phyloP scores from a whole-genome alignment of 2,888 invertebrate genomes.

The Eupithecia abbreviata region DNA sequence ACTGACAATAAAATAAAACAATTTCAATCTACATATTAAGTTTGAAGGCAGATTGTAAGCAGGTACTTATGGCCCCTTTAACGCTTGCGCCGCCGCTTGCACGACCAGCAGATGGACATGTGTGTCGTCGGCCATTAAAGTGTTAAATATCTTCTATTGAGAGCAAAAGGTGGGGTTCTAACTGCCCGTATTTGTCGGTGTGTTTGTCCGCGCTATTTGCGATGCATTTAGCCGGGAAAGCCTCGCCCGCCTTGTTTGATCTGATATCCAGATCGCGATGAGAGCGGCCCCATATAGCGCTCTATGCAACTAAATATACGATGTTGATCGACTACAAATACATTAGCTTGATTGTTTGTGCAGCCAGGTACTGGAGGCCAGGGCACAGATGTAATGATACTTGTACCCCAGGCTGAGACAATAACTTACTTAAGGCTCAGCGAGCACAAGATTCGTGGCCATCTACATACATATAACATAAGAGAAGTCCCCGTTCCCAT shows the following conservation, averaged over 20 bases:
- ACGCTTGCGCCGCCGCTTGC: too few species aligned
- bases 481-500: not conserved
- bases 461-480: too few species aligned
- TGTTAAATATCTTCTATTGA: not conserved
- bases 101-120: not conserved
- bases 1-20: too few species aligned
- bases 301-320: conserved; percentile 1
- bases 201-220: conserved; percentile 46
- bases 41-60: not conserved
- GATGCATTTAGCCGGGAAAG: conserved; percentile 51
- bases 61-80: not conserved
- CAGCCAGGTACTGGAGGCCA: not conserved
- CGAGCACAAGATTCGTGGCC: not conserved
- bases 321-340: not conserved
- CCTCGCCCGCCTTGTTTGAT: conserved; percentile 44
- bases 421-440: not conserved
- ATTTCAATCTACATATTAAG: too few species aligned
- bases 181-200: conserved; percentile 38
- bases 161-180: not conserved
- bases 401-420: not conserved
- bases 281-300: conserved; percentile 12
- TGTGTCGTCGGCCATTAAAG: not conserved
- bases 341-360: conserved; percentile 10
- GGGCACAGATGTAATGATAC: not conserved
- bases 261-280: conserved; percentile 48